Percentiles rank a stretch among this genome's conserved stretches.
Evolutionary conservation across 2,888 invertebrate genomes (phyloP).

Genomic region (Eulithis prunata): DNA sequence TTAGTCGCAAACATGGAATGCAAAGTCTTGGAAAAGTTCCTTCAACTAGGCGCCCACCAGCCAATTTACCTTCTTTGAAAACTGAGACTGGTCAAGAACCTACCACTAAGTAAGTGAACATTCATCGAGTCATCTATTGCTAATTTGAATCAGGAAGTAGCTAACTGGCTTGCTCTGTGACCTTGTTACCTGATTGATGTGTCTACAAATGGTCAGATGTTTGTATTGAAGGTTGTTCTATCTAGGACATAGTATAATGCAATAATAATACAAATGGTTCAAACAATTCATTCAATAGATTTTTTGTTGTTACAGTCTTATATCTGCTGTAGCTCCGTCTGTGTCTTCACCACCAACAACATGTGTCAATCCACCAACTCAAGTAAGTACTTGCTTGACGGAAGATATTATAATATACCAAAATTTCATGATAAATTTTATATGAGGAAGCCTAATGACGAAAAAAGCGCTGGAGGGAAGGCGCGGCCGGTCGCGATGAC

Average conservation of each 20-base stretch:
- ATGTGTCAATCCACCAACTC: constrained; percentile 76
- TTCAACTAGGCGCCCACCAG: constrained; percentile 98
- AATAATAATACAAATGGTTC: neutral
- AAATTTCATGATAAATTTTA: neutral
- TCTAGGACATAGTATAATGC: neutral
- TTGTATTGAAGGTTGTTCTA: neutral
- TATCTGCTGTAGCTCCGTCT: constrained; percentile 74
- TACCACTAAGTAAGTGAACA: constrained; percentile 70
- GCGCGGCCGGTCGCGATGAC: constrained; percentile 16
- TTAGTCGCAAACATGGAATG: constrained; percentile 99
- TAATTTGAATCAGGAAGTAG: constrained; percentile 25
- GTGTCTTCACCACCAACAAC: constrained; percentile 78
- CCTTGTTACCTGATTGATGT: constrained; percentile 20
- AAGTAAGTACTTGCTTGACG: constrained; percentile 61
- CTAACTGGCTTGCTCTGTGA: constrained; percentile 7
- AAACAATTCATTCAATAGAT: too few species aligned
- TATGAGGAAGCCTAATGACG: constrained; percentile 25
- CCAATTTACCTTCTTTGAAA: constrained; percentile 99
- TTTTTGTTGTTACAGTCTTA: constrained; percentile 65
- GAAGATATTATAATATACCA: neutral
- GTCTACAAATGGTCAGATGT: constrained; percentile 10
- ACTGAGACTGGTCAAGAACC: constrained; percentile 90
- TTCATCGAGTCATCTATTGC: constrained; percentile 15
- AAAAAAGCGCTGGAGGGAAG: constrained; percentile 32
- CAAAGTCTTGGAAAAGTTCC: constrained; percentile 99